Evolutionary conservation across 2,113 vertebrate genomes (phyloP), one percentile per base, ranked within the genome.

Genomic region (Nibea coibor): DNA sequence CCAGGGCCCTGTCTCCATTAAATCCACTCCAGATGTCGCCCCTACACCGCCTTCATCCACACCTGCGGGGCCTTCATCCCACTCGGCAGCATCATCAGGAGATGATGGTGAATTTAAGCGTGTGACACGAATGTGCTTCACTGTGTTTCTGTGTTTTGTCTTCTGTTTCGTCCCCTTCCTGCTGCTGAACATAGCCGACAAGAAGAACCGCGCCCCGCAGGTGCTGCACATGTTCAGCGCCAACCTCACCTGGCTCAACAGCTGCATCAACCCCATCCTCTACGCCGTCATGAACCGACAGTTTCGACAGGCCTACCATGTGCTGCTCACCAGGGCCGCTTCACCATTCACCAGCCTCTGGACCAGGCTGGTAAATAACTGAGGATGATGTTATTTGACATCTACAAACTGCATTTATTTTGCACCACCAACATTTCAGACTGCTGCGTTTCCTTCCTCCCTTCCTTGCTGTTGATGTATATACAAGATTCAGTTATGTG

Each of bases 241-340:
- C 59, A 97, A 97, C 85, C 92, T 97, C 72, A 97, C 96, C 42
- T 97, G 97, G 96, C 94, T 97, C 68, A 98, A 97, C 70, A 95
- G 95, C 74, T 97, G 96, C 74, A 96, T 97, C 72, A 98, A 98
- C 86, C 96, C 97, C 0, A 64, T 97, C 31, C 95, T 97, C 58
- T 97, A 97, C 2, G 95, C 95, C 0, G 94, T 95, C 78, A 96
- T 97, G 96, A 97, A 97, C 89, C 91, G 95, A 1, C 96, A 96
- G 82, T 97, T 97, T 87, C 93, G 93, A 28, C 94, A 96, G 72
- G 95, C 95, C 26, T 97, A 97, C n/a, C 43, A 70, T 17, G 78
- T 85, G 22, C 71, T 97, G 73, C 72, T 96, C 10, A 79, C 24
- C n/a, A 90, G 64, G 50, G 90, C 93, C 3, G 48, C 85, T 1